Evolutionary conservation across 2,113 vertebrate genomes (phyloP).

Genomic region (Panthera leo): DNA sequence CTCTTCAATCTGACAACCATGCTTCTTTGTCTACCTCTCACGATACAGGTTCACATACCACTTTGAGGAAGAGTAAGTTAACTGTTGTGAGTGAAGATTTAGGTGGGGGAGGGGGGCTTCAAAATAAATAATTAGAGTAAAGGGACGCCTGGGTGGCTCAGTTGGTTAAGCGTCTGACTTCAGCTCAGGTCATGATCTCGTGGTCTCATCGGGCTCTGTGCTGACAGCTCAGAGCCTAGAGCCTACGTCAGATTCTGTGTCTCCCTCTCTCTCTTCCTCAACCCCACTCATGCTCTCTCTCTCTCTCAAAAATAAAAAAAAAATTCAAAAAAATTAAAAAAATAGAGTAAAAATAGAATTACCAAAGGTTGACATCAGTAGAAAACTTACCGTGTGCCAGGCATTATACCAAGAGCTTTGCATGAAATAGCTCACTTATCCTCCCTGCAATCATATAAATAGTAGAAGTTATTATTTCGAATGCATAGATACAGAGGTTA

Average conservation of each 20-base stretch:
- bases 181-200: too few relatives aligned
- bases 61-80: not conserved
- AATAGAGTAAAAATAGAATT: not conserved
- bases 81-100: not conserved
- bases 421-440: not conserved
- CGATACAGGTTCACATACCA: not conserved
- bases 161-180: too few relatives aligned
- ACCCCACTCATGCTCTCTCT: too few relatives aligned
- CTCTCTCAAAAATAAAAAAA: too few relatives aligned
- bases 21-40: not conserved
- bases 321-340: not conserved
- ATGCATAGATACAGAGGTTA: not conserved
- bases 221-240: too few relatives aligned
- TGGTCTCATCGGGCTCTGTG: too few relatives aligned
- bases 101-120: not conserved
- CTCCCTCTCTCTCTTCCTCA: too few relatives aligned
- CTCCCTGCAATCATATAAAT: not conserved
- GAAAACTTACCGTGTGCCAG: not conserved
- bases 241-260: too few relatives aligned
- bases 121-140: not conserved
- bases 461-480: not conserved
- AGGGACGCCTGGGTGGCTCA: too few relatives aligned
- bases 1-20: not conserved
- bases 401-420: not conserved
- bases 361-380: not conserved